Conservation (phyloP, 2,888 invertebrate genomes). For the Polydrusus tereticollis region DNA sequence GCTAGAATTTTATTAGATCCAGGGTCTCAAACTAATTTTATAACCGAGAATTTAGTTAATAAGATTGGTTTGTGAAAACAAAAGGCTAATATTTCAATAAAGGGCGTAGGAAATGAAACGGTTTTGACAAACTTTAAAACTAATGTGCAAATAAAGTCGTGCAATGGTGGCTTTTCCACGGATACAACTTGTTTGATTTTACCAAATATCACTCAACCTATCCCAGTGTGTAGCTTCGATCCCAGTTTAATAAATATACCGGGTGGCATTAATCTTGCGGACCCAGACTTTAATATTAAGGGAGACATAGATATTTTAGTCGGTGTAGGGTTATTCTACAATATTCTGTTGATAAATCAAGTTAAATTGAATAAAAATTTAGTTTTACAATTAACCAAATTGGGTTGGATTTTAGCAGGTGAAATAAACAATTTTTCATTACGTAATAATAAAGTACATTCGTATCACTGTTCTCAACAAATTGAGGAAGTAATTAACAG, state of each 20-base stretch:
- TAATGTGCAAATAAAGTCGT: background rate
- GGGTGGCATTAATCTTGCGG: conserved; percentile 30
- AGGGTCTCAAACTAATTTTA: no score
- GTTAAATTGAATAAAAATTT: conserved; percentile 35
- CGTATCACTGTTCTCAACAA: no score
- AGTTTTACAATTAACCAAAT: conserved; percentile 37
- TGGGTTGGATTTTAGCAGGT: conserved; percentile 47
- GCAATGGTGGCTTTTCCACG: background rate
- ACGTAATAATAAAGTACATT: conserved; percentile 3
- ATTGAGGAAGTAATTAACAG: no score
- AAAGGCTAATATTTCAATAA: background rate
- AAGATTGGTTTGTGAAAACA: background rate
- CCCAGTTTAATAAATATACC: conserved; percentile 29
- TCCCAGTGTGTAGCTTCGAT: no score
- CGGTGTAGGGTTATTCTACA: conserved; percentile 32
- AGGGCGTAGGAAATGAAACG: background rate
- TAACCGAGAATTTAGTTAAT: background rate
- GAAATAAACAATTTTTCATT: no score
- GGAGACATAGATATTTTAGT: conserved; percentile 37
- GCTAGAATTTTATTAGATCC: no score
- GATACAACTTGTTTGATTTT: no score
- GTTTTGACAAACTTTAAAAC: background rate
- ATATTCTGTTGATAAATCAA: conserved; percentile 19
- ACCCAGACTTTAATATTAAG: conserved; percentile 32
- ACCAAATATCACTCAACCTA: no score